Base-by-base conservation (phyloP, 2,888 invertebrate species). In the Iselma pallidipennis region DNA sequence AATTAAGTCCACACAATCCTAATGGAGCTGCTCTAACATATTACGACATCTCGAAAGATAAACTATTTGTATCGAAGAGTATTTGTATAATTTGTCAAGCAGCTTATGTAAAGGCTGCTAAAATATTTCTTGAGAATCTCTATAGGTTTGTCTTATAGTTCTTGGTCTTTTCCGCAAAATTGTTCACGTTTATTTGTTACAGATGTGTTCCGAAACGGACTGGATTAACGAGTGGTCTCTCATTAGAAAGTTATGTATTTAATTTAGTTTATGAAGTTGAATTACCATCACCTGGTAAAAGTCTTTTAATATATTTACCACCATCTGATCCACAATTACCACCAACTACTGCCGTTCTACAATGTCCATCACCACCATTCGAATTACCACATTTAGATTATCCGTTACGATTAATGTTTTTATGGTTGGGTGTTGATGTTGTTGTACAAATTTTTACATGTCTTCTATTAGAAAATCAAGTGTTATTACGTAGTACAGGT, bases 381-480 rank as follows among this genome's bases (percentile, higher is more conserved):
- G 98, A 99, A 83, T 84, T 99, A 77, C 98, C 98, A 12, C 86
- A 98, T 73, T 88, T 98, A 72, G 99, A 99, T 83, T 98, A 95
- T 81, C 89, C 96, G 0, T 81, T 99, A 63, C 88, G 94, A 74
- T 87, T 93, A 66, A 87, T 99, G 80, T 97, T 99, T 78, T 85
- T 89, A 54, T 89, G 93, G 80, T 85, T 99, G 63, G 95, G 96
- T 23, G 91, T 96, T 4, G 97, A 98, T 76, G 92, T 92, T 79
- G 91, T 97, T 55, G 88, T 99, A 66, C 94, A 95, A 78, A 85
- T 99, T 51, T 95, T 97, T 80, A 95, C 96, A 42, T 96, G 98
- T 83, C 91, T 98, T 53, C 84, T 99, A 25, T 84, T 99, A 28
- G 99, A 99, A 84, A 96, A 98, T 82, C 98, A 99, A 85, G 92